Conservation (phyloP, 2,113 vertebrate species). For the Oryzias javanicus region DNA sequence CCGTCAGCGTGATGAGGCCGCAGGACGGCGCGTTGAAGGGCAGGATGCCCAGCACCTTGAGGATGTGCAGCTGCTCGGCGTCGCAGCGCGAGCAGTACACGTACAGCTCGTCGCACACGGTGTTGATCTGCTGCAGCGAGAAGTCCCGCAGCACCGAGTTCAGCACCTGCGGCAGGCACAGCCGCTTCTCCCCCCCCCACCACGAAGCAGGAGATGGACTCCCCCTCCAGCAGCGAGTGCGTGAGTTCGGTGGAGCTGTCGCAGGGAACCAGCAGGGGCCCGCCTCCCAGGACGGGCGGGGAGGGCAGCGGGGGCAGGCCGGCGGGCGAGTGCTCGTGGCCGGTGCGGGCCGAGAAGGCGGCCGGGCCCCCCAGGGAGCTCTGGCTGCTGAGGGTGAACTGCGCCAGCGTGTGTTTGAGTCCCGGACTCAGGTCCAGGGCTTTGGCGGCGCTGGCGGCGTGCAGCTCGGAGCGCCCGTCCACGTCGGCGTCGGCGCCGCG, state of each 20-base stretch:
- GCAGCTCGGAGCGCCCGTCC: slow-evolving; percentile 70
- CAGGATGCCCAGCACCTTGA: slow-evolving; percentile 96
- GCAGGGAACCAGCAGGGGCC: slow-evolving; percentile 91
- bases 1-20: slow-evolving; percentile 94
- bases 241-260: slow-evolving; percentile 97
- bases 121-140: slow-evolving; percentile 96
- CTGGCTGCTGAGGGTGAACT: slow-evolving; percentile 97
- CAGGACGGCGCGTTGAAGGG: slow-evolving; percentile 96
- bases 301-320: slow-evolving; percentile 88
- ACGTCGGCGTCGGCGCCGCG: slow-evolving; percentile 68
- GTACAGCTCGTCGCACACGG: slow-evolving; percentile 94
- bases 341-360: slow-evolving; percentile 92
- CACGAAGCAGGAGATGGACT: slow-evolving; percentile 96
- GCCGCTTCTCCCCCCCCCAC: slow-evolving; percentile 97
- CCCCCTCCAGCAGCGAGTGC: slow-evolving; percentile 91
- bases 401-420: slow-evolving; percentile 94
- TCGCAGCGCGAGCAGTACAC: slow-evolving; percentile 97
- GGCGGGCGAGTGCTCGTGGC: slow-evolving; percentile 83
- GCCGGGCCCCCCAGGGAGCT: slow-evolving; percentile 95
- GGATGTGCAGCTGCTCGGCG: slow-evolving; percentile 93
- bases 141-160: slow-evolving; percentile 97
- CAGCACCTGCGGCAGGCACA: slow-evolving; percentile 95
- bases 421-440: slow-evolving; percentile 92
- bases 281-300: slow-evolving; percentile 88
- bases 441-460: slow-evolving; percentile 75